Base-by-base conservation (phyloP, 2,888 invertebrate genomes). In the Eumerus sabulonum region DNA sequence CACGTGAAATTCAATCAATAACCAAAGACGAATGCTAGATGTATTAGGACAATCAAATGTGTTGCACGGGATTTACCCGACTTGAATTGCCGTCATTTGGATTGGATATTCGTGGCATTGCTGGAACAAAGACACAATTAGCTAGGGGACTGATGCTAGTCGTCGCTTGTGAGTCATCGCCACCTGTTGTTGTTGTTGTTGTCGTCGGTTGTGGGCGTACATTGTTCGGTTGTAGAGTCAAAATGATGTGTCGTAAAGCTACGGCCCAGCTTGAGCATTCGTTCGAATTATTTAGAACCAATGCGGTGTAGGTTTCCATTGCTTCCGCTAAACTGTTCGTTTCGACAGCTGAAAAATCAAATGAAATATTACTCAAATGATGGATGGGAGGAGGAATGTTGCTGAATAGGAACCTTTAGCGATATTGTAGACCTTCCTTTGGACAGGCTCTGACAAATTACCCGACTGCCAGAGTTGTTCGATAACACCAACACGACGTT, bases 391-490 rank as follows among this genome's bases (percentile, higher is more conserved):
- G n/a, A n/a, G n/a, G n/a, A n/a, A n/a, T n/a, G n/a, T n/a, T n/a
- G n/a, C n/a, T n/a, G n/a, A 11, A 27, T 16, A n/a, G 9, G 57
- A 76, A 82, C 85, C 85, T 79, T 83, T 82, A 36, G 85, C 84
- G 59, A 85, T 83, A 62, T 82, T 83, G 67, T 82, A 84, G 11
- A 85, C 76, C 82, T 84, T 85, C 12, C 84, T 83, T 59, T 85
- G 85, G 12, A 85, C 82, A 19, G 82, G 83, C 47, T 67, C 62
- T 63, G 82, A 83, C 51, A 85, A 70, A 27, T 84, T 84, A 13
- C 83, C 84, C 40, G 84, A 83, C 47, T 84, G 83, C 85, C 85
- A 85, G 50, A 85, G 76, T 44, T 85, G 84, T 19, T 85, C 85
- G 76, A 85, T 84, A 4, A 85, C 81, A 9, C 83, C 83, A 14